Percentiles rank a stretch among this genome's conserved stretches.
Conservation (phyloP, 1,140 invertebrate genomes). For the Pogonomyrmex californicus region DNA sequence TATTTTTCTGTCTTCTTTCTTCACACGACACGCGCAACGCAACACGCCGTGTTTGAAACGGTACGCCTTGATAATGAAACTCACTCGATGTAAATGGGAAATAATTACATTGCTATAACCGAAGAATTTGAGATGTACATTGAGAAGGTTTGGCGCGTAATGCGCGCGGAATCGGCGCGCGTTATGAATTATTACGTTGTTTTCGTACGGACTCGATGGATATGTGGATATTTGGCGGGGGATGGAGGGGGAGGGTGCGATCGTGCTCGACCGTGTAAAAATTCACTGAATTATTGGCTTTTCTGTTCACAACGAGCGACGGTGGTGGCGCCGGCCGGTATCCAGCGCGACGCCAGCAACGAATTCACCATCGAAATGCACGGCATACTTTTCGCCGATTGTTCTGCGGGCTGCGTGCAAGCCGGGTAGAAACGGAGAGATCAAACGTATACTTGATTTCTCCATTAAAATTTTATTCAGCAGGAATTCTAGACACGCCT, state of each 20-base stretch:
- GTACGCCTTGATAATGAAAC: slow-evolving; percentile 16
- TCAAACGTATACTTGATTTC: slow-evolving; percentile 71
- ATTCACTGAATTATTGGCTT: slow-evolving; percentile 71
- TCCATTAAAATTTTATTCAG: slow-evolving; percentile 71
- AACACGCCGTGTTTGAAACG: not conserved
- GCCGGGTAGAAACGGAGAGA: slow-evolving; percentile 55
- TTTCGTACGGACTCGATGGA: slow-evolving; percentile 43
- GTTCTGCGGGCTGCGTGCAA: slow-evolving; percentile 54
- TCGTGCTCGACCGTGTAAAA: slow-evolving; percentile 62
- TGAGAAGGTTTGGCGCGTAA: slow-evolving; percentile 52
- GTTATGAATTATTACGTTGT: slow-evolving; percentile 67
- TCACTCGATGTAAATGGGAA: slow-evolving; percentile 10
- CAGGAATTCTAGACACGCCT: slow-evolving; percentile 38
- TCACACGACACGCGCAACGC: not conserved
- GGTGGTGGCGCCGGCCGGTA: slow-evolving; percentile 30
- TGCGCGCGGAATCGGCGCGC: slow-evolving; percentile 23
- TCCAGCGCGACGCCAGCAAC: slow-evolving; percentile 24
- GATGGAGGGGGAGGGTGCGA: slow-evolving; percentile 3
- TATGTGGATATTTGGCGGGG: slow-evolving; percentile 52
- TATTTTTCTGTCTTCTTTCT: not conserved
- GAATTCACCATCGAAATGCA: slow-evolving; percentile 66
- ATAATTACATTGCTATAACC: slow-evolving; percentile 44
- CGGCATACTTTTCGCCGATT: slow-evolving; percentile 67
- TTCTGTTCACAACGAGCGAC: slow-evolving; percentile 11
- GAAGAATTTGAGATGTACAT: slow-evolving; percentile 52